phyloP scores from a whole-genome alignment of 2,888 invertebrate genomes.

The Clanis bilineata region DNA sequence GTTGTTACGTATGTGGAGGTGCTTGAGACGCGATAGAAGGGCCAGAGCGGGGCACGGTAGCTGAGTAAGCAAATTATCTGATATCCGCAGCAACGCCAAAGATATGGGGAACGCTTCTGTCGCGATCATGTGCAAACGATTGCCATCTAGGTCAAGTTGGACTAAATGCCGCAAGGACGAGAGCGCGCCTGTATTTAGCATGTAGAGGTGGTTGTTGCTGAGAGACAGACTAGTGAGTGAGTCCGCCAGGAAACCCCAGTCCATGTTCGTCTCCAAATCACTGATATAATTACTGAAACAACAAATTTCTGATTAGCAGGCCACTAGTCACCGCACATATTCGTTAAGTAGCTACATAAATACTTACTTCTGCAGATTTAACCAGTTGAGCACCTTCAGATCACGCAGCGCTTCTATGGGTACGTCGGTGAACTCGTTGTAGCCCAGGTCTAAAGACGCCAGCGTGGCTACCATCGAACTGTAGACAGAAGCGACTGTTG shows the following conservation, averaged over 20 bases:
- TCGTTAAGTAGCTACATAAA: not conserved
- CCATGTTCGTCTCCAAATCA: slow-evolving; percentile 51
- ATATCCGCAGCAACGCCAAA: slow-evolving; percentile 84
- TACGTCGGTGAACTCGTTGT: slow-evolving; percentile 86
- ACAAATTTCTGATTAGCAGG: slow-evolving; percentile 4
- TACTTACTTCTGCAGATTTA: slow-evolving; percentile 89
- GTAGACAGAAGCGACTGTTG: slow-evolving; percentile 27
- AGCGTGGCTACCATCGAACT: slow-evolving; percentile 90
- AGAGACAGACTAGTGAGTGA: slow-evolving; percentile 88
- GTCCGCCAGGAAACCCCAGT: slow-evolving; percentile 88
- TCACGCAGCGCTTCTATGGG: slow-evolving; percentile 85
- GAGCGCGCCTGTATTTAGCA: slow-evolving; percentile 72
- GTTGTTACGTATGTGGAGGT: slow-evolving; percentile 83
- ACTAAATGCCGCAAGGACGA: slow-evolving; percentile 83
- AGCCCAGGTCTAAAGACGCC: slow-evolving; percentile 89
- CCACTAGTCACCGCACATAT: not conserved
- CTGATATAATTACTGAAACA: slow-evolving; percentile 86
- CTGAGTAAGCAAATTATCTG: slow-evolving; percentile 84
- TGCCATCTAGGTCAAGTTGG: slow-evolving; percentile 85
- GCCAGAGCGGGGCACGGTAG: slow-evolving; percentile 82
- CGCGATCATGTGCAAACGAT: slow-evolving; percentile 83
- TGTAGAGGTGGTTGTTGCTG: slow-evolving; percentile 87
- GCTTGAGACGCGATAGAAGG: slow-evolving; percentile 81
- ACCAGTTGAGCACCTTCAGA: slow-evolving; percentile 86
- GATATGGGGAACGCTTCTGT: slow-evolving; percentile 82